These are phyloP conservation scores for Cyprinella venusta DNA, from an alignment of 2,797 vertebrate genomes.

Conservation along the genomic window DNA sequence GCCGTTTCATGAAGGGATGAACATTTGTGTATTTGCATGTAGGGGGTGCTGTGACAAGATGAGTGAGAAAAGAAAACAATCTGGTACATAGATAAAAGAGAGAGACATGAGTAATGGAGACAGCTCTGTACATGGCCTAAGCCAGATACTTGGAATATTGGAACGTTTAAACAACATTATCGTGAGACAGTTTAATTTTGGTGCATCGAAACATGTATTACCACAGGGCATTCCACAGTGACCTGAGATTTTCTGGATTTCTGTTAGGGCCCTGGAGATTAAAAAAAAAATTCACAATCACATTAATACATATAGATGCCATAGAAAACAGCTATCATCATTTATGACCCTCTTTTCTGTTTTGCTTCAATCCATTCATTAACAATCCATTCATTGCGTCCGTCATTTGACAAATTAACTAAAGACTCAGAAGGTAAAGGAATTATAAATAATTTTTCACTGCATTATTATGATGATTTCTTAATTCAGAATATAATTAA, in stretches of 20 bases:
- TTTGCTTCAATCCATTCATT: too few species aligned
- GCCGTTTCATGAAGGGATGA: not conserved
- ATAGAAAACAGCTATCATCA: slow-evolving; percentile 11
- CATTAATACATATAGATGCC: slow-evolving; percentile 13
- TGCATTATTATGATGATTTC: too few species aligned
- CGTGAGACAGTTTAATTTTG: slow-evolving; percentile 15
- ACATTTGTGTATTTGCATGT: not conserved
- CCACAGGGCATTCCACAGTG: slow-evolving; percentile 20
- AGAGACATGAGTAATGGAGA: not conserved
- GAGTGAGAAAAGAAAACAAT: slow-evolving; percentile 4
- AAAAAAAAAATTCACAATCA: not conserved
- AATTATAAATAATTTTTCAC: too few species aligned
- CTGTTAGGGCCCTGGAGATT: slow-evolving; percentile 9
- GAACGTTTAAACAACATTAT: slow-evolving; percentile 23
- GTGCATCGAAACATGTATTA: slow-evolving; percentile 13
- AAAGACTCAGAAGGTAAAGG: too few species aligned
- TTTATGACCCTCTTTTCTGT: not conserved
- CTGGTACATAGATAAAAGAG: not conserved
- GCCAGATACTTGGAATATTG: slow-evolving; percentile 24
- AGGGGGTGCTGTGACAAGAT: slow-evolving; percentile 1
- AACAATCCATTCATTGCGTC: too few species aligned
- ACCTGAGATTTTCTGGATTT: slow-evolving; percentile 15
- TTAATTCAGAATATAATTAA: too few species aligned
- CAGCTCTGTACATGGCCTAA: slow-evolving; percentile 18
- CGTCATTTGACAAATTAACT: too few species aligned